Evolutionary conservation across 2,888 invertebrate genomes (phyloP), one percentile per base, ranked within the genome.

Genomic region (Meandrusa payeni): DNA sequence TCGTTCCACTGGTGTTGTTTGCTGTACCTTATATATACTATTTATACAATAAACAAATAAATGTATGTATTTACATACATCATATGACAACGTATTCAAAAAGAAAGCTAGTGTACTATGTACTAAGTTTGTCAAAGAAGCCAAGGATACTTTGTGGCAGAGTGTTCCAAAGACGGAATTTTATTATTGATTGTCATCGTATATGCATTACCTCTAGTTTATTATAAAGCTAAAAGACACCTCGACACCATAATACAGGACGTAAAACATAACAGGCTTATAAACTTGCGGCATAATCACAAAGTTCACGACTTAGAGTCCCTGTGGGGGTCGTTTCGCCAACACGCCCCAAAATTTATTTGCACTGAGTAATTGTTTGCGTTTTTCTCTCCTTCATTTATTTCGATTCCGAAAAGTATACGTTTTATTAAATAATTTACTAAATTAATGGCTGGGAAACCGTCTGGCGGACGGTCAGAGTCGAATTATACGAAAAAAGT

Each of bases 261-360:
- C 76, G 68, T 81, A 81, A 86, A 85, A 83, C 76, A 78, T 83
- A 83, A 86, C 79, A 83, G 79, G 82, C 82, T 80, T 80, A 86
- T 85, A 80, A 83, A 83, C 70, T 77, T 80, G 69, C 79, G 70
- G 75, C 76, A 76, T 82, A 83, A 85, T 81, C 80, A 81, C 70
- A 57, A 68, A 70, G 80, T 74, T 74, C 75, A 69, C 71, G 67
- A 55, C 56, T 61, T 55, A 60, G 61, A 22, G 67, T 77, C 86
- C 81, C 83, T 31, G 48, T 44, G 66, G 83, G 83, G 69, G 68
- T 76, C 79, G 79, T 81, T 77, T 67, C 59, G 55, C 68, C 68
- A 66, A 71, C 74, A 76, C 76, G 78, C 81, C 85, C 79, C 72
- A 69, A 79, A 86, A 86, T 86, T 86, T 86, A 86, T 85, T 74